These are phyloP conservation scores for Daphoenositta chrysoptera DNA, from an alignment of 2,113 vertebrate genomes.

Conservation along the genomic window DNA sequence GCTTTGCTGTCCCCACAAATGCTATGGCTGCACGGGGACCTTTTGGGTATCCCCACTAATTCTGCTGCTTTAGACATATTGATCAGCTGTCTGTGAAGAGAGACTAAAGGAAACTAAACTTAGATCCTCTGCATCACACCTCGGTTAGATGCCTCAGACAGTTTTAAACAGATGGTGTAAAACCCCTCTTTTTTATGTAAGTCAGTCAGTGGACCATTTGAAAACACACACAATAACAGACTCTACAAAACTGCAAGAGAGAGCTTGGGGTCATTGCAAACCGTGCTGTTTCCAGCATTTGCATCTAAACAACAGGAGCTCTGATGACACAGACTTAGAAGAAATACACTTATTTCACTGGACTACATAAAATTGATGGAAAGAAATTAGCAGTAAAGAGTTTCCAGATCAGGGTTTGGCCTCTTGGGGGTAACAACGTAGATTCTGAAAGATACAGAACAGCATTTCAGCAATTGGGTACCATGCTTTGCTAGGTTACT, in stretches of 20 bases:
- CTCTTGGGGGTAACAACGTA: conserved; percentile 70
- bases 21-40: background rate
- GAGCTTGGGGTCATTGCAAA: conserved; percentile 2
- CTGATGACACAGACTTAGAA: conserved; percentile 37
- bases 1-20: background rate
- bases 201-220: background rate
- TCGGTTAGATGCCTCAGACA: background rate
- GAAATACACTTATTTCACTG: conserved; percentile 38
- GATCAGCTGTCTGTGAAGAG: background rate
- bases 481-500: conserved; percentile 67
- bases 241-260: background rate
- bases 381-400: conserved; percentile 69
- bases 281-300: conserved; percentile 22
- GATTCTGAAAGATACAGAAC: conserved; percentile 40
- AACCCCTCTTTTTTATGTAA: background rate
- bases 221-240: background rate
- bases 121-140: background rate
- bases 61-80: background rate
- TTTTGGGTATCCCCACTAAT: background rate
- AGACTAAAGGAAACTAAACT: background rate
- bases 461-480: conserved; percentile 56
- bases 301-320: conserved; percentile 18
- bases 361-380: conserved; percentile 52
- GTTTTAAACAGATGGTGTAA: background rate
- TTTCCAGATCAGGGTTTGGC: conserved; percentile 48